These are phyloP conservation scores for Asobara japonica DNA, from an alignment of 1,140 invertebrate species.

Conservation along the genomic window DNA sequence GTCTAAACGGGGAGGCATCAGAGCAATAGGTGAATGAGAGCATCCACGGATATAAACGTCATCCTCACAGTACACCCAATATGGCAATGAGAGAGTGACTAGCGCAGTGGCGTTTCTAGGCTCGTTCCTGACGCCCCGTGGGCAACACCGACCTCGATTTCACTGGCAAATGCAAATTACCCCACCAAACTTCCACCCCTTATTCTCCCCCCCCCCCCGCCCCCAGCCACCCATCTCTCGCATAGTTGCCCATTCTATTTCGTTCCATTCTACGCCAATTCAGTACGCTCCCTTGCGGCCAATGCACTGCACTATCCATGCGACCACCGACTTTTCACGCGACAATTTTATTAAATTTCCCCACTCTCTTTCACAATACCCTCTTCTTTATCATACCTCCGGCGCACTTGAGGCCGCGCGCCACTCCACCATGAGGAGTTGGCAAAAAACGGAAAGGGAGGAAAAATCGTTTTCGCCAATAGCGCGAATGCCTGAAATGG, in stretches of 20 bases:
- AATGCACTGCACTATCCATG: background rate
- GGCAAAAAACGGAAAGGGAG: background rate
- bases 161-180: conserved; percentile 30
- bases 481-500: background rate
- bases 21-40: conserved; percentile 2
- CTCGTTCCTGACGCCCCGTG: conserved; percentile 15
- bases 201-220: no score
- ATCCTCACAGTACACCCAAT: conserved; percentile 13
- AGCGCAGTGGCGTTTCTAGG: conserved; percentile 10
- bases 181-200: conserved; percentile 15
- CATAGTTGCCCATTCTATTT: conserved; percentile 23
- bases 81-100: conserved; percentile 24
- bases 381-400: background rate
- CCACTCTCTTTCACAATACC: conserved; percentile 1
- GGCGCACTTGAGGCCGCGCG: background rate
- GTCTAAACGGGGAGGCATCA: background rate
- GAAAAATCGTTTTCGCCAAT: background rate
- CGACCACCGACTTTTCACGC: conserved; percentile 25
- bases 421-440: background rate
- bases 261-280: conserved; percentile 30
- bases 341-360: conserved; percentile 34
- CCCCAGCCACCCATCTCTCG: no score
- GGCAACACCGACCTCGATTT: conserved; percentile 33
- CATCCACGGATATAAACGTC: conserved; percentile 12
- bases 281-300: conserved; percentile 28